A percentile compares a stretch with the other conserved stretches of the same genome.
phyloP scores from a whole-genome alignment of 1,140 invertebrate genomes.

The Mactra quadrangularis region DNA sequence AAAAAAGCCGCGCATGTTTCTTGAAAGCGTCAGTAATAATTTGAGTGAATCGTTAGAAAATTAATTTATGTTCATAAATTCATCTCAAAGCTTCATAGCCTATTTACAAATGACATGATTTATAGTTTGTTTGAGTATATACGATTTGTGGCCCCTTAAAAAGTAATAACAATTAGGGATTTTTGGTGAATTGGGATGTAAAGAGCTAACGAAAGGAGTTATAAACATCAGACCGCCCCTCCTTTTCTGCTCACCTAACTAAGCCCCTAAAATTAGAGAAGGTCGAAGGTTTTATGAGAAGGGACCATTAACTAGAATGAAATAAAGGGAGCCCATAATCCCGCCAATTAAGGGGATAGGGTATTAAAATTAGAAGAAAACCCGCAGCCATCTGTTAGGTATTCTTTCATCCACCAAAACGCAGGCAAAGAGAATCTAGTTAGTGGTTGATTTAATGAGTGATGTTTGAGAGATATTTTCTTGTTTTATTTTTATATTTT shows the following conservation, averaged over 20 bases:
- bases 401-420: not conserved
- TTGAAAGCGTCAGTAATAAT: too few species aligned
- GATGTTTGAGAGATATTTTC: too few species aligned
- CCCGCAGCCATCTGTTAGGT: conserved; percentile 49
- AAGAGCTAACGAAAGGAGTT: conserved; percentile 4
- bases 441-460: not conserved
- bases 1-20: too few species aligned
- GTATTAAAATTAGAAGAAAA: conserved; percentile 12
- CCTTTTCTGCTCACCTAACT: conserved; percentile 11
- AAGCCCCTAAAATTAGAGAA: not conserved
- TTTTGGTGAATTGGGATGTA: not conserved
- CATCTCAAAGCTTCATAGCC: too few species aligned
- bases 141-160: conserved; percentile 22
- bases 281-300: conserved; percentile 40
- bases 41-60: too few species aligned
- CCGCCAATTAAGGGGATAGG: conserved; percentile 51
- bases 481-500: too few species aligned
- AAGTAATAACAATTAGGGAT: conserved; percentile 45
- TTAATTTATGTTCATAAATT: too few species aligned
- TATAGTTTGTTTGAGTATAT: conserved; percentile 17
- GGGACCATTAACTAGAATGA: conserved; percentile 18
- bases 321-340: conserved; percentile 22
- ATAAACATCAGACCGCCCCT: conserved; percentile 16
- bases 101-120: conserved; percentile 34
- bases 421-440: not conserved